A percentile compares a stretch with the other conserved stretches of the same genome.
These are phyloP conservation scores for Epistrophe eligans DNA, from an alignment of 2,888 invertebrate genomes.

Conservation along the genomic window DNA sequence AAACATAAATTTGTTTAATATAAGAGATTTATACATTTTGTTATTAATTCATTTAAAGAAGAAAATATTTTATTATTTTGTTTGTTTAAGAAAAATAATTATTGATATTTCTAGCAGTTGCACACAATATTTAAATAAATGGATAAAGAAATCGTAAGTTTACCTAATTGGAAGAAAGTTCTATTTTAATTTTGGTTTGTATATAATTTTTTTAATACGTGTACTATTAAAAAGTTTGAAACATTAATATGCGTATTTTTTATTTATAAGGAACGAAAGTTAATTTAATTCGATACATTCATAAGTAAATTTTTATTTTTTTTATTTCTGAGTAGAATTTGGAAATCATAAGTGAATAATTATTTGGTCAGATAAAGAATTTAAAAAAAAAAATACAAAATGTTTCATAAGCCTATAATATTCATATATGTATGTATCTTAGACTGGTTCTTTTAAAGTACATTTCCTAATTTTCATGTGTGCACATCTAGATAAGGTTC, in stretches of 20 bases:
- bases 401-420: neutral
- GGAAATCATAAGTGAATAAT: neutral
- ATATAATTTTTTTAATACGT: neutral
- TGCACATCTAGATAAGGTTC: neutral
- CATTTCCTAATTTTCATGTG: neutral
- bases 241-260: neutral
- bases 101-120: neutral
- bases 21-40: neutral
- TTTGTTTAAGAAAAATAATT: too few relatives aligned
- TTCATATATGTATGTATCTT: neutral
- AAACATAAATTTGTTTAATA: neutral
- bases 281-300: neutral
- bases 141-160: neutral
- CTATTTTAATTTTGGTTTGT: neutral
- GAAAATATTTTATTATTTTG: too few relatives aligned
- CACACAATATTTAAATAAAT: neutral
- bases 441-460: neutral
- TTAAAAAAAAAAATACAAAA: neutral
- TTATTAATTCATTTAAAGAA: neutral
- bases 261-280: neutral
- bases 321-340: neutral
- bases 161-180: neutral
- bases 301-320: neutral
- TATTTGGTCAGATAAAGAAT: neutral
- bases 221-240: neutral